These are phyloP conservation scores for Circaetus gallicus DNA, from an alignment of 2,113 vertebrate genomes.

Conservation along the genomic window DNA sequence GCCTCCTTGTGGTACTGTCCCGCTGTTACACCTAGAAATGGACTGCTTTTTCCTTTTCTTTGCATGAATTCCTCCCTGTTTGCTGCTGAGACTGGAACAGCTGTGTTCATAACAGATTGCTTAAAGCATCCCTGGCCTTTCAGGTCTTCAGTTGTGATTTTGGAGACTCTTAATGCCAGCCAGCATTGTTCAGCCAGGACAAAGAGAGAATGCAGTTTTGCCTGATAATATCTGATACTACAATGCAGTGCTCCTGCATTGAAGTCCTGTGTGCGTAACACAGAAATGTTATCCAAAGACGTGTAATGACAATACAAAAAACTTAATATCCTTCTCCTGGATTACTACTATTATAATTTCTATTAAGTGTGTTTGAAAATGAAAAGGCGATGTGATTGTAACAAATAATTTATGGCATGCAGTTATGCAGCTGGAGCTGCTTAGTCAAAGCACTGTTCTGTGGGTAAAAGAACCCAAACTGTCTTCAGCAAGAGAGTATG, in stretches of 20 bases:
- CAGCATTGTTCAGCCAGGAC: neutral
- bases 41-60: neutral
- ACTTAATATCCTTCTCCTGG: neutral
- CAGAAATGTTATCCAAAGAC: neutral
- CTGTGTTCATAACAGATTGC: too few species aligned
- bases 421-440: neutral
- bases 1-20: neutral
- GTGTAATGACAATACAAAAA: neutral
- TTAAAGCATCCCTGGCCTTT: neutral
- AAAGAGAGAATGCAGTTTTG: neutral
- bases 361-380: neutral
- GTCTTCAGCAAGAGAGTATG: neutral
- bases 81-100: neutral
- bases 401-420: neutral
- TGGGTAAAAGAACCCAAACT: neutral
- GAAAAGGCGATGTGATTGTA: neutral
- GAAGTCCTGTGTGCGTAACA: neutral
- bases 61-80: neutral
- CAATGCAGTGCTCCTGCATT: neutral
- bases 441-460: neutral
- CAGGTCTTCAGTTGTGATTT: neutral
- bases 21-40: neutral
- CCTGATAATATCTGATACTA: neutral
- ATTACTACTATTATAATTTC: neutral
- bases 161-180: neutral